These are phyloP conservation scores for Charina bottae DNA, from an alignment of 2,113 vertebrate genomes.

Conservation along the genomic window DNA sequence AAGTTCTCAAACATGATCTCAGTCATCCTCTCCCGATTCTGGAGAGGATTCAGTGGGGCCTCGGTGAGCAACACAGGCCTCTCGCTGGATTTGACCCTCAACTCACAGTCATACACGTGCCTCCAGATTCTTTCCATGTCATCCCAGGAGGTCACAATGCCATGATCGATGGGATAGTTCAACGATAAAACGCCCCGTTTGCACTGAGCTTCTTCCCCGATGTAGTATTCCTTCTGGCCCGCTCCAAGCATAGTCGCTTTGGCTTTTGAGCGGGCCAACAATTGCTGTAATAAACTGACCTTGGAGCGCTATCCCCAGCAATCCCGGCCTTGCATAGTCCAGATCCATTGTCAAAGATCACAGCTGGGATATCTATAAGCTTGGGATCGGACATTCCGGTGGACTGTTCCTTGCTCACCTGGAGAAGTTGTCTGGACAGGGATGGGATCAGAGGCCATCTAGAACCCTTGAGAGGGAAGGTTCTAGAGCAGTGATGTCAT, in stretches of 20 bases:
- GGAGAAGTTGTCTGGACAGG: background rate
- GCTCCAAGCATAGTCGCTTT: slow-evolving; percentile 8
- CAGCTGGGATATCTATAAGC: slow-evolving; percentile 47
- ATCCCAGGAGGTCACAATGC: slow-evolving; percentile 64
- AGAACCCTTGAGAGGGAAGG: background rate
- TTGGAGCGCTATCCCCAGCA: slow-evolving; percentile 62
- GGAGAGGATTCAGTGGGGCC: slow-evolving; percentile 63
- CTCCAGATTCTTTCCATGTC: slow-evolving; percentile 68
- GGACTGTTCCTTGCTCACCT: fast-evolving
- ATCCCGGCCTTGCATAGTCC: slow-evolving; percentile 70
- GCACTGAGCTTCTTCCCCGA: slow-evolving; percentile 63
- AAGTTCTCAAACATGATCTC: slow-evolving; percentile 73
- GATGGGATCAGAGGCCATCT: background rate
- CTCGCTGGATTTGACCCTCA: slow-evolving; percentile 57
- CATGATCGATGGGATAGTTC: slow-evolving; percentile 56
- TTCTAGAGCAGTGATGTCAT: slow-evolving; percentile 37
- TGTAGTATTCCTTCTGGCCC: slow-evolving; percentile 53
- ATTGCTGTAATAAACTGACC: slow-evolving; percentile 55
- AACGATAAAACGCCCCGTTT: slow-evolving; percentile 41
- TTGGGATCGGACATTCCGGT: slow-evolving; percentile 25
- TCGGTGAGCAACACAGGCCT: slow-evolving; percentile 65
- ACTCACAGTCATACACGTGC: slow-evolving; percentile 68
- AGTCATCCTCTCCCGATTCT: slow-evolving; percentile 56
- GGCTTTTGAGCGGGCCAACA: slow-evolving; percentile 53
- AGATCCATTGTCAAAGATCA: slow-evolving; percentile 71